Conservation (phyloP, 2,888 invertebrate genomes). For the Eledone cirrhosa region DNA sequence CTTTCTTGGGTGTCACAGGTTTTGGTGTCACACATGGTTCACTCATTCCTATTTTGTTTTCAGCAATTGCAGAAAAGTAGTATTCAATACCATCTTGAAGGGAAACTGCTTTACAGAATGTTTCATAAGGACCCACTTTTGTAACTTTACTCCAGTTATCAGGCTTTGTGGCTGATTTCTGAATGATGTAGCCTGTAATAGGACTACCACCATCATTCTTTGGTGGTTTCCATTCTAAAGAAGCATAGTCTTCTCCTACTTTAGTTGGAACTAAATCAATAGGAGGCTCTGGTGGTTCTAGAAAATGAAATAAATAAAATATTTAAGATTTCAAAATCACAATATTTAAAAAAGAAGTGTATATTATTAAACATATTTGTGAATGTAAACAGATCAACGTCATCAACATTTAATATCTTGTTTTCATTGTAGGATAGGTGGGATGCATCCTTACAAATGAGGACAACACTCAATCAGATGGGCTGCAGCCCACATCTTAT, state of each 20-base stretch:
- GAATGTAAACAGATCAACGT: too few species aligned
- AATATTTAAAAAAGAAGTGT: too few species aligned
- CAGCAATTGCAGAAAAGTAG: conserved; percentile 64
- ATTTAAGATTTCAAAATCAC: background rate
- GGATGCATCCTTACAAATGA: too few species aligned
- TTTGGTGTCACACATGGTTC: conserved; percentile 50
- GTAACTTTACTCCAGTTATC: conserved; percentile 54
- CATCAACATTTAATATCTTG: too few species aligned
- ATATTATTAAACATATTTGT: too few species aligned
- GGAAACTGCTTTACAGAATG: conserved; percentile 50
- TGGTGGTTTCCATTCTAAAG: conserved; percentile 60
- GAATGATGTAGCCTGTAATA: conserved; percentile 54
- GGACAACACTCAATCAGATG: too few species aligned
- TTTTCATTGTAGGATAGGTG: too few species aligned
- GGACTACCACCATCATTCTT: conserved; percentile 59
- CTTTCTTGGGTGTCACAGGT: conserved; percentile 30
- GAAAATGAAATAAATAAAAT: background rate
- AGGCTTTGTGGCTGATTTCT: conserved; percentile 44
- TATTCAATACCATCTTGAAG: conserved; percentile 60
- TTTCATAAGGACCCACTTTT: conserved; percentile 49
- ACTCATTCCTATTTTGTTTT: conserved; percentile 58
- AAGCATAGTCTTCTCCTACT: conserved; percentile 52
- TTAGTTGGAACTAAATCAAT: conserved; percentile 29
- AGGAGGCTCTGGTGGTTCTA: conserved; percentile 35
- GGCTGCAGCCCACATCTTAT: too few species aligned